Evolutionary conservation across 2,888 invertebrate species (phyloP).

Genomic region (Orthosia gothica): DNA sequence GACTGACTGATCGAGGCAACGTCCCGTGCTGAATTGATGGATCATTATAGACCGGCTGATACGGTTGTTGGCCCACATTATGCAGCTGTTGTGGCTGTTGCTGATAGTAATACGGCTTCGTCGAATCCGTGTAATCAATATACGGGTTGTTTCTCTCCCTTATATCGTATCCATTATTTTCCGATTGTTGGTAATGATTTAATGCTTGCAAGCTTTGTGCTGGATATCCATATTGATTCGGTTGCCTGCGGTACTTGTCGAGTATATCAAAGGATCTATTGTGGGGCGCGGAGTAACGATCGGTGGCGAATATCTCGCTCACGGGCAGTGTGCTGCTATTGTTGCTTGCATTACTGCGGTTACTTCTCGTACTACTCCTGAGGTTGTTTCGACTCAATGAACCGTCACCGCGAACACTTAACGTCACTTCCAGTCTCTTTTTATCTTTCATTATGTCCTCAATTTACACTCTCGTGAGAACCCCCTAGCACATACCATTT

Average conservation of each 20-base stretch:
- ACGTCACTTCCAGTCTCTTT: slow-evolving; percentile 86
- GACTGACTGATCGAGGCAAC: slow-evolving; percentile 78
- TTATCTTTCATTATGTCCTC: slow-evolving; percentile 86
- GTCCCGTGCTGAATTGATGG: slow-evolving; percentile 76
- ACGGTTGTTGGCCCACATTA: slow-evolving; percentile 74
- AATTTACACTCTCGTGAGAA: slow-evolving; percentile 67
- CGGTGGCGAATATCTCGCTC: slow-evolving; percentile 87
- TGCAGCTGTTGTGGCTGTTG: slow-evolving; percentile 67
- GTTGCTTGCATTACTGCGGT: slow-evolving; percentile 82
- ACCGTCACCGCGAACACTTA: slow-evolving; percentile 89
- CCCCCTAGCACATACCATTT: slow-evolving; percentile 66
- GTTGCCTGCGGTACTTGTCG: slow-evolving; percentile 84
- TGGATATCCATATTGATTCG: slow-evolving; percentile 83
- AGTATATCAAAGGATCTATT: slow-evolving; percentile 85
- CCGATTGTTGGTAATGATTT: slow-evolving; percentile 81
- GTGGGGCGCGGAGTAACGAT: slow-evolving; percentile 85
- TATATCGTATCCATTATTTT: slow-evolving; percentile 70
- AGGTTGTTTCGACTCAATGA: slow-evolving; percentile 84
- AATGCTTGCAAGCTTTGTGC: slow-evolving; percentile 86
- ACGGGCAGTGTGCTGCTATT: slow-evolving; percentile 82
- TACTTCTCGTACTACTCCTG: slow-evolving; percentile 86
- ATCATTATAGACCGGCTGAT: slow-evolving; percentile 80
- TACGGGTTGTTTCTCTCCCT: slow-evolving; percentile 79
- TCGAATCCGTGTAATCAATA: slow-evolving; percentile 77
- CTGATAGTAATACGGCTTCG: slow-evolving; percentile 69